Evolutionary conservation across 2,113 vertebrate species (phyloP), one percentile per base, ranked within the genome.

Genomic region (Casuarius casuarius): DNA sequence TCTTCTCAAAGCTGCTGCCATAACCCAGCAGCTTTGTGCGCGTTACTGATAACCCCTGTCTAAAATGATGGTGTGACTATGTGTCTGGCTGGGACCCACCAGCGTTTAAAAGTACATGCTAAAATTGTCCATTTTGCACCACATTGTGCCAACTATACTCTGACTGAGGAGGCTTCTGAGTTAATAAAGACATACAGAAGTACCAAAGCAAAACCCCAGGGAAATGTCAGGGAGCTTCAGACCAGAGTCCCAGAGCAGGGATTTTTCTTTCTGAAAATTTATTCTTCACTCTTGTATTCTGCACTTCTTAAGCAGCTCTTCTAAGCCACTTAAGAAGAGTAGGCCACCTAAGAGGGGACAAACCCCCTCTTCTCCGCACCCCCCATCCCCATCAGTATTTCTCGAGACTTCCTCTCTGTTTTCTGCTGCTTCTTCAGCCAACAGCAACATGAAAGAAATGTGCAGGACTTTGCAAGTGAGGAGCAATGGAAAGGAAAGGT

Each of bases 41-140:
- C 0, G 0, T 40, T 91, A 82, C 67, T 89, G 95, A 95, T 95
- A 95, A 95, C 74, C 87, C 63, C 2, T 83, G 89, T 87, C 92
- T 91, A 76, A 95, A 95, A 70, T 91, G 87, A 95, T 44, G 81
- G 16, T 70, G 49, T 49, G 84, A 63, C 74, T 74, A 46, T 59
- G 79, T 29, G 65, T 79, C 77, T 95, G 63, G 25, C 75, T 76
- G 66, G 31, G 71, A 83, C 80, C 94, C 89, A 92, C 78, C 59
- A 73, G 78, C 44, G 48, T 67, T 58, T 87, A 61, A 25, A 72
- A 22, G 22, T 17, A 23, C 63, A 42, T 73, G 62, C 29, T 67
- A 58, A 33, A 84, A 40, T 17, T 29, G 23, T 35, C 63, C 38
- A 35, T 9, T 84, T 66, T 66, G 33, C 33, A 72, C 12, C 48